phyloP scores from a whole-genome alignment of 2,888 invertebrate genomes.

The Rosalia funebris region DNA sequence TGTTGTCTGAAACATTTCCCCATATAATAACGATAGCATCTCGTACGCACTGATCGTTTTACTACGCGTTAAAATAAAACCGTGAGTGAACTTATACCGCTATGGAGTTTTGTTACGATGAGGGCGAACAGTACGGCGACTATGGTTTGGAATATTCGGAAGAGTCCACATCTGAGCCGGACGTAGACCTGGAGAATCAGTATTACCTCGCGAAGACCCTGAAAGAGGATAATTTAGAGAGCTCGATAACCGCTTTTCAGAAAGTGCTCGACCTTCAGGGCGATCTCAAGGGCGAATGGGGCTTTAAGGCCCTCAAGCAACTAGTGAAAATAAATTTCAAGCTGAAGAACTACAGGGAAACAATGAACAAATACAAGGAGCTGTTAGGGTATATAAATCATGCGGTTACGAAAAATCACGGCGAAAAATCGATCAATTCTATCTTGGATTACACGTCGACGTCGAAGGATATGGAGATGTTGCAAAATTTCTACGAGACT shows the following conservation, averaged over 20 bases:
- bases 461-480: constrained; percentile 82
- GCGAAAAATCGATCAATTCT: constrained; percentile 99
- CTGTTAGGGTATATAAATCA: constrained; percentile 96
- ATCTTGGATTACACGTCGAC: constrained; percentile 99
- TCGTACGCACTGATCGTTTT: too few species aligned
- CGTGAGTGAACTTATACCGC: too few species aligned
- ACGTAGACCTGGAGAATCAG: constrained; percentile 99
- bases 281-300: constrained; percentile 99
- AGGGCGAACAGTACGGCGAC: constrained; percentile 80
- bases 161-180: constrained; percentile 98
- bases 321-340: constrained; percentile 99
- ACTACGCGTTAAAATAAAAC: too few species aligned
- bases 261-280: constrained; percentile 97
- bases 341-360: constrained; percentile 81
- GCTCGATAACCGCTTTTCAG: constrained; percentile 90
- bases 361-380: constrained; percentile 79
- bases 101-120: constrained; percentile 59
- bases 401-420: constrained; percentile 98
- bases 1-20: too few species aligned
- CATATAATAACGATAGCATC: too few species aligned
- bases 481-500: constrained; percentile 98
- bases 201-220: constrained; percentile 98
- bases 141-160: constrained; percentile 97
- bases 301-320: constrained; percentile 98
- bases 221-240: constrained; percentile 87